A percentile compares a stretch with the other conserved stretches of the same genome.
Evolutionary conservation across 2,888 invertebrate genomes (phyloP).

Genomic region (Volucella inflata): DNA sequence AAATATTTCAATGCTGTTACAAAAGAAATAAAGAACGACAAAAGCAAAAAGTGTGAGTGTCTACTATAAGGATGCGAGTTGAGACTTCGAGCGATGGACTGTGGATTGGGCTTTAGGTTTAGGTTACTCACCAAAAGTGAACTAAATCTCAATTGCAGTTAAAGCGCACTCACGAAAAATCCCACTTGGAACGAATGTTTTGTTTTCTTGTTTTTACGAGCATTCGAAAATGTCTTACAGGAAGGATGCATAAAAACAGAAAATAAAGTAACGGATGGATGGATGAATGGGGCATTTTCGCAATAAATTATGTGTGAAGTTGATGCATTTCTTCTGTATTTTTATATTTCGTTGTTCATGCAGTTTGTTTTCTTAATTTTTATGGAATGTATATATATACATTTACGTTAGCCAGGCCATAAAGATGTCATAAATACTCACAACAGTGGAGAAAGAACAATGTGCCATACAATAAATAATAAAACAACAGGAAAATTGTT

Average conservation of each 20-base stretch:
- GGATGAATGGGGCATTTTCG: constrained; percentile 41
- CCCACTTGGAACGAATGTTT: neutral
- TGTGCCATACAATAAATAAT: too few relatives aligned
- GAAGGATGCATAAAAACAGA: constrained; percentile 28
- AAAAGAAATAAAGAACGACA: constrained; percentile 34
- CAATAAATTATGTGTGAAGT: constrained; percentile 65
- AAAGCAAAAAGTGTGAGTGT: constrained; percentile 11
- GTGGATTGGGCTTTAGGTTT: too few relatives aligned
- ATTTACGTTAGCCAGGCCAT: neutral
- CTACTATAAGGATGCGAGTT: too few relatives aligned
- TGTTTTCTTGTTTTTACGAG: constrained; percentile 17
- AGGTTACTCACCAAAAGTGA: too few relatives aligned
- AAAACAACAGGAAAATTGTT: too few relatives aligned
- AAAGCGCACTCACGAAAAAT: too few relatives aligned
- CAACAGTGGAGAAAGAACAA: too few relatives aligned
- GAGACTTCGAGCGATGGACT: too few relatives aligned
- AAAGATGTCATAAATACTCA: too few relatives aligned
- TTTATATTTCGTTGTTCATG: constrained; percentile 13
- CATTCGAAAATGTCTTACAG: constrained; percentile 34
- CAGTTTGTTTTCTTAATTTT: constrained; percentile 26
- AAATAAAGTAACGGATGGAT: constrained; percentile 20
- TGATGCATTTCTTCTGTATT: constrained; percentile 52
- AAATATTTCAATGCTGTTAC: constrained; percentile 63
- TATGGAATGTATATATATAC: constrained; percentile 46
- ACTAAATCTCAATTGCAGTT: too few relatives aligned